Evolutionary conservation across 92 coral and sea anemone genomes (phyloP).

Genomic region (Pocillopora meandrina): DNA sequence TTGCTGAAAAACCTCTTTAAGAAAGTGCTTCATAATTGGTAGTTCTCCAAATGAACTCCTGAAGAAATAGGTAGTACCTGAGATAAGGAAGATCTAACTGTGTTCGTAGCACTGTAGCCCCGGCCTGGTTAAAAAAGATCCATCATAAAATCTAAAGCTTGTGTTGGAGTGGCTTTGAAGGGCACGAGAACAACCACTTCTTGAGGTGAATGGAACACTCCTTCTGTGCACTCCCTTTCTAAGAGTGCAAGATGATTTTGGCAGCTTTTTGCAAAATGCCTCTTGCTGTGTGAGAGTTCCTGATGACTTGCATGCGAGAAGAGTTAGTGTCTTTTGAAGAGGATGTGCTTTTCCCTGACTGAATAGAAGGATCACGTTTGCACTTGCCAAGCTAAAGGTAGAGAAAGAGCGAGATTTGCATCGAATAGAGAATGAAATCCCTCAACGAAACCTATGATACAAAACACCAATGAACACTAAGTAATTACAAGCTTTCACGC

Average conservation of each 20-base stretch:
- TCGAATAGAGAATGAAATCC: too few species aligned
- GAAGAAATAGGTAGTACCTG: too few species aligned
- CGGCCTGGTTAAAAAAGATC: neutral
- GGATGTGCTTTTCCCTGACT: slow-evolving; percentile 37
- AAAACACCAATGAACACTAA: too few species aligned
- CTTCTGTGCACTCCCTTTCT: neutral
- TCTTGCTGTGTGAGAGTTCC: slow-evolving; percentile 44
- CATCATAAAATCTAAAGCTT: neutral
- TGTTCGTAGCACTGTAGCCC: neutral
- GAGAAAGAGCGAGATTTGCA: too few species aligned
- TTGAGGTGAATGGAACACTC: neutral
- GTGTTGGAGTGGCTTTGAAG: neutral
- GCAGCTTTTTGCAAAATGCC: slow-evolving; percentile 58
- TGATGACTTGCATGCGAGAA: slow-evolving; percentile 67
- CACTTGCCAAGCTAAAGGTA: too few species aligned
- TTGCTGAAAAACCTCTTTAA: slow-evolving; percentile 32
- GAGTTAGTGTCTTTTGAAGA: slow-evolving; percentile 36
- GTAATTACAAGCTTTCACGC: too few species aligned
- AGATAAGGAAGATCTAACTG: neutral
- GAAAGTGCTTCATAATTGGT: slow-evolving; percentile 31
- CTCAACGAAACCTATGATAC: too few species aligned
- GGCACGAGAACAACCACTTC: neutral
- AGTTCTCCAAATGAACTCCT: slow-evolving; percentile 39
- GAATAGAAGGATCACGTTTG: slow-evolving; percentile 29
- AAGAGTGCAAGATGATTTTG: slow-evolving; percentile 34